Evolutionary conservation across 53 echinoderm and acorn worm species (phyloP), one percentile per base, ranked within the genome.

Genomic region (Luidia sarsii): DNA sequence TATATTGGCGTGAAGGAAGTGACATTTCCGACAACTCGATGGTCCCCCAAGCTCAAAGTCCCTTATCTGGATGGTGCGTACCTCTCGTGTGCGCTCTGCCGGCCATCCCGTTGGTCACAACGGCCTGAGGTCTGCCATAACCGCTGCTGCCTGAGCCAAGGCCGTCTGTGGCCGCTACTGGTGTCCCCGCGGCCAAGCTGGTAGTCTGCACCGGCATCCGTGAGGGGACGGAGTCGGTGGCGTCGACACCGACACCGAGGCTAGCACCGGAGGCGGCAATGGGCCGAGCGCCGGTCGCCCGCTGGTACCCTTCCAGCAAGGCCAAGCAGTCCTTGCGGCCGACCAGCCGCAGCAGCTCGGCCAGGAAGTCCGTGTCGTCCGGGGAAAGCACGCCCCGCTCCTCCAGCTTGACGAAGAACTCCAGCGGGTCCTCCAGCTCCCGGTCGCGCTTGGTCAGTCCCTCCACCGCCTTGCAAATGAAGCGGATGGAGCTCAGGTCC

Each of bases 361-460:
- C 36, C 29, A 87, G 46, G n/a, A 82, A 41, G 39, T 36, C 67
- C 33, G 73, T 73, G 37, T 82, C 74, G 15, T 74, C 73, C 31
- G n/a, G 21, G 1, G 87, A 82, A 10, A 87, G 73, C 1, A 73
- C 75, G 8, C 66, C 82, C 15, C 81, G 73, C 39, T 87, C 75
- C 43, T 87, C 87, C 2, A 87, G 67, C 53, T 82, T 87, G 2
- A 46, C 67, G 13, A 87, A 72, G 25, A 87, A 82, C 0, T 81
- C 65, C 0, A 65, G 34, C 7, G 82, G 72, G 3, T 82, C 82
- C n/a, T 75, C 72, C 11, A 82, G 29, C 66, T 87, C 87, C 53
- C 81, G 34, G 59, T 87, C 87, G 14, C 39, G 45, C 71, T 87
- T 82, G 18, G 82, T 66, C 63, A 87, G 65, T 35, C 87, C 87